Conservation (phyloP, 2,113 vertebrate species). For the Platichthys stellatus region DNA sequence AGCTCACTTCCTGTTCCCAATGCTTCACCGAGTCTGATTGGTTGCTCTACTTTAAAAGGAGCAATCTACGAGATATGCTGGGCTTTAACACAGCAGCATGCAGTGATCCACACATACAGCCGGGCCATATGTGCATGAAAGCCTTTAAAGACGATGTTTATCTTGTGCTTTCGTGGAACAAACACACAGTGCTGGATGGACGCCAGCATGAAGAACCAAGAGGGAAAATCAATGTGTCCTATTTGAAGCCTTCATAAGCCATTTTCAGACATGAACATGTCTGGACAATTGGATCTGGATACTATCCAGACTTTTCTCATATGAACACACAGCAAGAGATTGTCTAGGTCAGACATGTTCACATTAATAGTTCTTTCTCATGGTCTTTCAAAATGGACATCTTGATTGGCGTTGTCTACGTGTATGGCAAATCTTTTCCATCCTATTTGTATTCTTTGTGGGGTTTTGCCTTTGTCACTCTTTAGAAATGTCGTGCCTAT, state of each 20-base stretch:
- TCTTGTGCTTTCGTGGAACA: not conserved
- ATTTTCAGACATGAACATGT: not conserved
- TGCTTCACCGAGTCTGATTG: constrained; percentile 33
- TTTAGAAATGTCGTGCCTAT: too few species aligned
- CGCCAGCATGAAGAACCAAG: not conserved
- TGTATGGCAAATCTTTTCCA: too few species aligned
- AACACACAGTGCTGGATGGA: not conserved
- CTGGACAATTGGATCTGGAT: not conserved
- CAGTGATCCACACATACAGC: not conserved
- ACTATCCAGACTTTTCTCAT: too few species aligned
- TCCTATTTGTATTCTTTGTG: too few species aligned
- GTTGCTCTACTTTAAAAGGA: constrained; percentile 3
- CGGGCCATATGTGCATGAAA: constrained; percentile 2
- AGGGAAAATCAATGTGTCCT: not conserved
- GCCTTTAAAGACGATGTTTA: not conserved
- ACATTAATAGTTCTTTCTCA: too few species aligned
- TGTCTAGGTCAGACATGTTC: too few species aligned
- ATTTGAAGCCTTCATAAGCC: not conserved
- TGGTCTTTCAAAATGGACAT: not conserved
- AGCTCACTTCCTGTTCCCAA: constrained; percentile 75
- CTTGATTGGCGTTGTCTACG: too few species aligned
- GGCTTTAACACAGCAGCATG: constrained; percentile 16
- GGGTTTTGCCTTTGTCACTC: not conserved
- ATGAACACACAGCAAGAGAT: too few species aligned
- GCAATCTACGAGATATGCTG: constrained; percentile 11